Evolutionary conservation across 2,888 invertebrate genomes (phyloP).

Genomic region (Beris morrisii): DNA sequence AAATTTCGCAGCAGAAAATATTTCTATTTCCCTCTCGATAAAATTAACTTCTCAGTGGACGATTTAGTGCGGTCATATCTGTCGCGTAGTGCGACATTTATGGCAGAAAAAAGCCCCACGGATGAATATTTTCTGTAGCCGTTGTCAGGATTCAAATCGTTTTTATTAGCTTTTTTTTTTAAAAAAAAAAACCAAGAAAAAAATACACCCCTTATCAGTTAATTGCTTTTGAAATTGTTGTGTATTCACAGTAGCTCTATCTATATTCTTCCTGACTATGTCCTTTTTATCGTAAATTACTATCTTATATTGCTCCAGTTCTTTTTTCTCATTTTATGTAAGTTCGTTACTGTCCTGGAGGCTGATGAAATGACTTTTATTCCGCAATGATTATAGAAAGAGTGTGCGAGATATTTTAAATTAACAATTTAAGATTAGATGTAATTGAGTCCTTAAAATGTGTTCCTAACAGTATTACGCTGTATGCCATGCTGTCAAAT

Average conservation of each 20-base stretch:
- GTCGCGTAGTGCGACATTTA: constrained; percentile 14
- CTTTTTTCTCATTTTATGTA: too few species aligned
- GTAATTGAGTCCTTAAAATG: too few species aligned
- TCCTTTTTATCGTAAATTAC: constrained; percentile 28
- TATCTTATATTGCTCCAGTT: constrained; percentile 6
- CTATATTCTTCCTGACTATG: neutral
- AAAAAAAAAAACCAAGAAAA: constrained; percentile 4
- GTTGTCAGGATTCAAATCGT: constrained; percentile 22
- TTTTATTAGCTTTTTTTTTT: constrained; percentile 34
- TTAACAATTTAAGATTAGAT: too few species aligned
- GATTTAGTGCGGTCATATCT: constrained; percentile 8
- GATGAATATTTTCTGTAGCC: constrained; percentile 1
- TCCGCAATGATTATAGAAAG: too few species aligned
- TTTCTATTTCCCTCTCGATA: too few species aligned
- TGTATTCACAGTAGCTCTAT: neutral
- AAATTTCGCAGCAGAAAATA: too few species aligned
- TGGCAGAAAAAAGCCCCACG: neutral
- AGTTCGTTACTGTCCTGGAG: too few species aligned
- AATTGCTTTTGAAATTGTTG: constrained; percentile 38
- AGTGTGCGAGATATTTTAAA: too few species aligned
- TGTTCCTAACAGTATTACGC: too few species aligned
- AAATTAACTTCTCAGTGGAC: neutral
- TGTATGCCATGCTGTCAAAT: too few species aligned
- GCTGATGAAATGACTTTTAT: too few species aligned
- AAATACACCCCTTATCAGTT: constrained; percentile 36